phyloP scores from a whole-genome alignment of 2,797 vertebrate genomes.

The Craterocephalus amniculus region DNA sequence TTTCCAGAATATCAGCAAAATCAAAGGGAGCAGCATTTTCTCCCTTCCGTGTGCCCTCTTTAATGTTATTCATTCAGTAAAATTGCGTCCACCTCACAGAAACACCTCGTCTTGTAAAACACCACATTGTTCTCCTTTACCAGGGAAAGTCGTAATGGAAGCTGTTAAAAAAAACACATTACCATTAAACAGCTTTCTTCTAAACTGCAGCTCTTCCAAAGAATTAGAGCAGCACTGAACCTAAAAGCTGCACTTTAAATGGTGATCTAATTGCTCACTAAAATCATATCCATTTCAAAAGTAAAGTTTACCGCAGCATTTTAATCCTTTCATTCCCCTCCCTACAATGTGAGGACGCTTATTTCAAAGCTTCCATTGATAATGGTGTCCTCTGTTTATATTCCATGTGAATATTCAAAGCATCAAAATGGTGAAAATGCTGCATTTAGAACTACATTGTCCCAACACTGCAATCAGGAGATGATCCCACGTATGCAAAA shows the following conservation, averaged over 20 bases:
- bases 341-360: conserved; percentile 21
- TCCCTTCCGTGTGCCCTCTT: conserved; percentile 42
- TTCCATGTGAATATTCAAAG: conserved; percentile 70
- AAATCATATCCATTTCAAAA: conserved; percentile 56
- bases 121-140: conserved; percentile 51
- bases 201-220: conserved; percentile 28
- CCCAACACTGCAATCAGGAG: conserved; percentile 75
- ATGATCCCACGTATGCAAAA: conserved; percentile 79
- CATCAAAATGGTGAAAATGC: conserved; percentile 54
- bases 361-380: conserved; percentile 32
- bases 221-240: conserved; percentile 26
- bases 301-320: conserved; percentile 32
- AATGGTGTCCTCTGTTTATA: conserved; percentile 44
- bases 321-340: conserved; percentile 34
- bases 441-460: conserved; percentile 66
- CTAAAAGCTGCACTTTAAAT: conserved; percentile 48
- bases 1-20: conserved; percentile 79
- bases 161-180: conserved; percentile 52
- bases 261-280: conserved; percentile 54
- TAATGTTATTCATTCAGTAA: conserved; percentile 70
- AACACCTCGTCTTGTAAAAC: conserved; percentile 49
- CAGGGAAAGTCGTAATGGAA: conserved; percentile 53
- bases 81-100: conserved; percentile 55
- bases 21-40: conserved; percentile 73
- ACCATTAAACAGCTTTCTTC: conserved; percentile 56